phyloP scores from a whole-genome alignment of 2,113 vertebrate species.

The Oryzias celebensis region DNA sequence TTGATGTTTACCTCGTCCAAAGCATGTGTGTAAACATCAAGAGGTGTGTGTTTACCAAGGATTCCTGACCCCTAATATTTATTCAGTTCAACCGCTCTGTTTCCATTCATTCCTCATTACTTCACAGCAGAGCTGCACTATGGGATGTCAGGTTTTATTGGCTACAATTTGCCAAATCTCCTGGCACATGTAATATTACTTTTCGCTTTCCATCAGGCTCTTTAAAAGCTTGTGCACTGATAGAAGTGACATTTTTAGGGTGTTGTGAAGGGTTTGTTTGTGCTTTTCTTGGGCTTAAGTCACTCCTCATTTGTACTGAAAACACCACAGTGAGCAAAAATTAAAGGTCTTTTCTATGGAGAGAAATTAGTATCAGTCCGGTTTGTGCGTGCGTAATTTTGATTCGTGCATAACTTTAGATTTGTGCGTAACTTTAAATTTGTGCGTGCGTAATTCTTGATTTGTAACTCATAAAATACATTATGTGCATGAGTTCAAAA shows the following conservation, averaged over 20 bases:
- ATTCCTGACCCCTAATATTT: conserved; percentile 70
- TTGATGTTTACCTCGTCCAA: conserved; percentile 37
- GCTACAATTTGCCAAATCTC: conserved; percentile 54
- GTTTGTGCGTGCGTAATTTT: too few relatives aligned
- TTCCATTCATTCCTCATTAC: conserved; percentile 66
- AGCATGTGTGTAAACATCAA: conserved; percentile 69
- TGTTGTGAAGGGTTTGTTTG: conserved; percentile 50
- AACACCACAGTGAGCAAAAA: conserved; percentile 35
- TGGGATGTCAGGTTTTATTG: conserved; percentile 65
- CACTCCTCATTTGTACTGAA: conserved; percentile 60
- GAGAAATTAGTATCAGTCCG: too few relatives aligned
- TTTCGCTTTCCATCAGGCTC: conserved; percentile 73
- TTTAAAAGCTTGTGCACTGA: conserved; percentile 42
- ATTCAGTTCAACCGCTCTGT: conserved; percentile 62
- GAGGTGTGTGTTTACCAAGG: conserved; percentile 56
- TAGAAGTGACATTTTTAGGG: conserved; percentile 64
- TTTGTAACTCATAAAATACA: too few relatives aligned
- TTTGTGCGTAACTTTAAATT: too few relatives aligned
- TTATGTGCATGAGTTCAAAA: too few relatives aligned
- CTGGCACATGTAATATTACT: conserved; percentile 70
- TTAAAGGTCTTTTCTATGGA: conserved; percentile 62
- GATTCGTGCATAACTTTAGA: too few relatives aligned
- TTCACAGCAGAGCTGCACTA: conserved; percentile 45
- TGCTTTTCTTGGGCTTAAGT: conserved; percentile 27
- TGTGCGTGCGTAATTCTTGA: too few relatives aligned